These are phyloP conservation scores for Brachypteracias leptosomus DNA, from an alignment of 2,113 vertebrate species.

Conservation along the genomic window DNA sequence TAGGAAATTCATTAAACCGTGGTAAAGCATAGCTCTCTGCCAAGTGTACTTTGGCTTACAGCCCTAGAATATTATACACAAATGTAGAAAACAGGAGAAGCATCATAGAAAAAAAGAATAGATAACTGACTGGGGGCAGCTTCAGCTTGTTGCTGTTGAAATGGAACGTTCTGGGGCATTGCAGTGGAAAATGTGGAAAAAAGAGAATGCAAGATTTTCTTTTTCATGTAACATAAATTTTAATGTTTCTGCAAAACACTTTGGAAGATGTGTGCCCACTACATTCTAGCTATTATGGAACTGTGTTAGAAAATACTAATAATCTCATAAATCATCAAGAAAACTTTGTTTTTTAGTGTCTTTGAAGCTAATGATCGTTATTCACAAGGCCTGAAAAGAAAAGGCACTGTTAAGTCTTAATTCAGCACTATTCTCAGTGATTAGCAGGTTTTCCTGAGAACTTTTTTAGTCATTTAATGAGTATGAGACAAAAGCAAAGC, in stretches of 20 bases:
- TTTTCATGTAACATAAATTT: not conserved
- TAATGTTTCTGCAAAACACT: not conserved
- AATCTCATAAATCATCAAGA: not conserved
- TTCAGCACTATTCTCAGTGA: not conserved
- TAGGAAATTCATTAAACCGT: not conserved
- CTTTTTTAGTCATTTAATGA: not conserved
- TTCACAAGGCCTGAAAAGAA: not conserved
- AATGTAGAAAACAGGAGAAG: not conserved
- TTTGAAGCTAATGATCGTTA: not conserved
- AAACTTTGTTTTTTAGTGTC: not conserved
- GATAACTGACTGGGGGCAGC: not conserved
- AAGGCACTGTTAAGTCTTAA: not conserved
- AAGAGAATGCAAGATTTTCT: not conserved
- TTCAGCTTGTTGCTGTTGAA: not conserved
- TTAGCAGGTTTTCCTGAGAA: not conserved
- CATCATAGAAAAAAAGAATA: not conserved
- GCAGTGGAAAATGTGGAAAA: not conserved
- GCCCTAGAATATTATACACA: not conserved
- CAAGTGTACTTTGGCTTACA: conserved; percentile 6
- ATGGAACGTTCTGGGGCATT: not conserved
- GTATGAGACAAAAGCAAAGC: not conserved
- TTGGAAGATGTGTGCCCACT: not conserved
- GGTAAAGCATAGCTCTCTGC: not conserved
- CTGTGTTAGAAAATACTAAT: not conserved
- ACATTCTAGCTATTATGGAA: not conserved